Base-by-base conservation (phyloP, 2,113 vertebrate species). In the Hypanus sabinus region DNA sequence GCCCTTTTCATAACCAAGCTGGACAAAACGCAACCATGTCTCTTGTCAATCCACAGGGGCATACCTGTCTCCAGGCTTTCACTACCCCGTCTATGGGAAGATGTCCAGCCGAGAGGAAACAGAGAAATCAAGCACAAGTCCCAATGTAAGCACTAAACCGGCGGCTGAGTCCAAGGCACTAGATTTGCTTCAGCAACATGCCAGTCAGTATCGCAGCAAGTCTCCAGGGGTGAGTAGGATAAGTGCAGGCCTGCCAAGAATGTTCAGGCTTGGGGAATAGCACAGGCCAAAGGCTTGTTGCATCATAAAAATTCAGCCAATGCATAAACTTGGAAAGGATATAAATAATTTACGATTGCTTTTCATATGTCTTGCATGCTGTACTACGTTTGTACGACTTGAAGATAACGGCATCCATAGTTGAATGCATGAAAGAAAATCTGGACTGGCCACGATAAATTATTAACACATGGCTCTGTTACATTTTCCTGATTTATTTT, bases 1-100 rank as follows among this genome's bases (percentile, higher is more conserved):
- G 0, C 20, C 20, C 46, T 46, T 55, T 20, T 85, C 46, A 85
- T 22, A 11, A 27, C 81, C 14, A 30, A 88, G 85, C 85, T 62
- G 30, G 83, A 57, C 27, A n/a, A 81, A 81, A 33, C 36, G 36
- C 79, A 92, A 22, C 62, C 55, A 57, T 81, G 30, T 96, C 96
- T 96, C 95, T 95, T 96, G 95, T 96, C 95, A 96, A 95, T 95
- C 95, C 94, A 62, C 96, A 98, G 97, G 97, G 93, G 96, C 97
- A 95, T 98, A 97, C 95, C 97, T 97, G 79, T 97, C 97, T 94
- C 97, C 97, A 96, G 99, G 99, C 96, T 99, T 98, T 97, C 99
- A 99, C 96, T 99, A 99, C 96, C 98, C 98, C 94, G 97, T 99
- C 95, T 99, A 99, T 94, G 99, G 99, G 94, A 99, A 99, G 96